Percentiles rank a stretch among this genome's conserved stretches.
Evolutionary conservation across 2,113 vertebrate genomes (phyloP).

Genomic region (Melanotaenia duboulayi): DNA sequence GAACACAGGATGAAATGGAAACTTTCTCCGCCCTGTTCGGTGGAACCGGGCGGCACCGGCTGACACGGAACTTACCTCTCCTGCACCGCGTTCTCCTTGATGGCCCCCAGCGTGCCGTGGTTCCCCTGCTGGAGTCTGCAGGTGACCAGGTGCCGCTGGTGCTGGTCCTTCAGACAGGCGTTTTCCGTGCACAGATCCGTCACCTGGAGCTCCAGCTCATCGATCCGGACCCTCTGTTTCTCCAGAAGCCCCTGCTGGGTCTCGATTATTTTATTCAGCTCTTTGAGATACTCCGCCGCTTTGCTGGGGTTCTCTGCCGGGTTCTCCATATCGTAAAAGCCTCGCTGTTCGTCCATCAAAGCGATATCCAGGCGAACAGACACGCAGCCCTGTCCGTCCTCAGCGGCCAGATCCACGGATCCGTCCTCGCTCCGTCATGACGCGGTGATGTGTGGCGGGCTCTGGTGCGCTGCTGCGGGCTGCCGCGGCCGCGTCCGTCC

Average conservation of each 20-base stretch:
- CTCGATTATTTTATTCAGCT: conserved; percentile 90
- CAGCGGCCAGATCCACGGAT: conserved; percentile 45
- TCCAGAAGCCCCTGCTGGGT: conserved; percentile 92
- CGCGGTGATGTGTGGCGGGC: conserved; percentile 27
- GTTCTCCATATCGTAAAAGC: conserved; percentile 86
- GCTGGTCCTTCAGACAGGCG: conserved; percentile 87
- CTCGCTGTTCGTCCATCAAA: conserved; percentile 77
- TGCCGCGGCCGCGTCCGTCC: conserved; percentile 68
- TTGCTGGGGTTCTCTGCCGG: conserved; percentile 90
- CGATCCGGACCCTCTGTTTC: conserved; percentile 89
- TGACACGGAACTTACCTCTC: conserved; percentile 84
- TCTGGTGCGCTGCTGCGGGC: conserved; percentile 50
- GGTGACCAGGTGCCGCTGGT: conserved; percentile 91
- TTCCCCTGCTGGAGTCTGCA: conserved; percentile 85
- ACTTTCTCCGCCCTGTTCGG: conserved; percentile 30
- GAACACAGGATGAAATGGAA: conserved; percentile 1
- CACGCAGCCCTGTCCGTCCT: conserved; percentile 1
- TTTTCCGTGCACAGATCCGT: conserved; percentile 88
- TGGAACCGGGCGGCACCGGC: not conserved
- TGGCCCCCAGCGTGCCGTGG: conserved; percentile 78
- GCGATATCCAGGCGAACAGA: conserved; percentile 48
- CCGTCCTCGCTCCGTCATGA: conserved; percentile 72
- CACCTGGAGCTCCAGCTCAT: conserved; percentile 92
- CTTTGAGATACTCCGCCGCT: conserved; percentile 90
- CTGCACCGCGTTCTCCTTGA: conserved; percentile 83